These are phyloP conservation scores for Eleutherodactylus coqui DNA, from an alignment of 2,797 vertebrate species.

Conservation along the genomic window DNA sequence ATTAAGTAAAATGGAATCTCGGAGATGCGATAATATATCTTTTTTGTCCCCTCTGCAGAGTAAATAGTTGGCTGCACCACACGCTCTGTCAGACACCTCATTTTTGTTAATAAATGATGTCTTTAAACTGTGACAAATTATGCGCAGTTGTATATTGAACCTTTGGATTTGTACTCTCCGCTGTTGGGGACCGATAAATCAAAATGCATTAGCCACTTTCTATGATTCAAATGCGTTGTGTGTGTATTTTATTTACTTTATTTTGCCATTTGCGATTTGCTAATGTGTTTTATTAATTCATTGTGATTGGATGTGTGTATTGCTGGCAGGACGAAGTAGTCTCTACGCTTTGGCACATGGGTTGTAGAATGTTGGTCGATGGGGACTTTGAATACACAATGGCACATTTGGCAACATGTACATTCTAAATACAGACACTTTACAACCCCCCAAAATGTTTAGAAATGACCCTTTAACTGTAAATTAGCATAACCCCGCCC, in stretches of 20 bases:
- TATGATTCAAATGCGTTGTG: slow-evolving; percentile 2
- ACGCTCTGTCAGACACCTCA: slow-evolving; percentile 46
- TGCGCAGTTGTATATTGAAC: slow-evolving; percentile 39
- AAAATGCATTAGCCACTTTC: slow-evolving; percentile 47
- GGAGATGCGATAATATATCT: slow-evolving; percentile 43
- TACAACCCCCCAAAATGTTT: too few relatives aligned
- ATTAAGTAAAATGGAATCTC: slow-evolving; percentile 53
- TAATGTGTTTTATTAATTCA: slow-evolving; percentile 3
- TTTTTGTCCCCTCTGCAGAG: slow-evolving; percentile 33
- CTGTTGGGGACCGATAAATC: slow-evolving; percentile 48
- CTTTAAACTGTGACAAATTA: slow-evolving; percentile 57
- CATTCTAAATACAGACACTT: too few relatives aligned
- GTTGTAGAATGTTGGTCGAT: neutral
- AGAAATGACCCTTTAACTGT: too few relatives aligned
- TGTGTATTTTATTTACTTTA: slow-evolving; percentile 32
- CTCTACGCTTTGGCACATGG: neutral
- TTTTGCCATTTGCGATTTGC: neutral
- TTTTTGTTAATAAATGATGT: slow-evolving; percentile 59
- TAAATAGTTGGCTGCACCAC: slow-evolving; percentile 52
- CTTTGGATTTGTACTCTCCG: slow-evolving; percentile 44
- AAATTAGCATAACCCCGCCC: too few relatives aligned
- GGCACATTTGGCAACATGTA: too few relatives aligned
- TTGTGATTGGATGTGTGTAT: neutral
- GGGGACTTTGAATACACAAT: neutral
- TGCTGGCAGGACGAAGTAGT: neutral